Evolutionary conservation across 2,888 invertebrate genomes (phyloP), one percentile per base, ranked within the genome.

Genomic region (Eilema sororculum): DNA sequence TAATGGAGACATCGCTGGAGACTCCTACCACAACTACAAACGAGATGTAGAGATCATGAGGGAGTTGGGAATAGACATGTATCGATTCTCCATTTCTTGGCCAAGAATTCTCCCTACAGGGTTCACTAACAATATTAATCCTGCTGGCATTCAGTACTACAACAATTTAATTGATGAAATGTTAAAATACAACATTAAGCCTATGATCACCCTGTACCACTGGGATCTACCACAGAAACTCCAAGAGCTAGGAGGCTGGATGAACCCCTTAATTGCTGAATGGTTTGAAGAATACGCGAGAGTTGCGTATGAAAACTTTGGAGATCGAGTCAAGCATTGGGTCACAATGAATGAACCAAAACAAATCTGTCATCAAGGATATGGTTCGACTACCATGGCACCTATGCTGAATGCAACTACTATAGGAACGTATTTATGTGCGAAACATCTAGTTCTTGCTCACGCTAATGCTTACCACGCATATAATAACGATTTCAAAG

Each of bases 141-240:
- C 94, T 77, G 93, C 93, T 1, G 97, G 97, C 6, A 89, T 97
- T 16, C 89, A 94, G 16, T 97, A 96, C 86, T 97, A 97, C 87
- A 96, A 96, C 77, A 92, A 95, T 69, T 86, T 97, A 1, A 96
- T 97, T 65, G 86, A 97, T 80, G 96, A 96, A 82, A 92, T 97
- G 71, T 69, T 96, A 0, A 95, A 91, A 46, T 96, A 96, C 76
- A 95, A 95, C 57, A 97, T 97, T 66, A 87, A 92, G 63, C 97
- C 97, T 0, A 89, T 96, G 86, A 90, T 96, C 0, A 96, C 96
- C 0, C 85, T 96, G 56, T 95, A 93, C 78, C 96, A 96, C 71
- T 95, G 95, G 92, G 96, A 96, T 78, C 81, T 96, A 57, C 96
- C 96, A 0, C 91, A 94, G 71, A 89, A 90, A 59, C 84, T 96